These are phyloP conservation scores for Acipenser oxyrinchus DNA, from an alignment of 2,797 vertebrate genomes.

Conservation along the genomic window DNA sequence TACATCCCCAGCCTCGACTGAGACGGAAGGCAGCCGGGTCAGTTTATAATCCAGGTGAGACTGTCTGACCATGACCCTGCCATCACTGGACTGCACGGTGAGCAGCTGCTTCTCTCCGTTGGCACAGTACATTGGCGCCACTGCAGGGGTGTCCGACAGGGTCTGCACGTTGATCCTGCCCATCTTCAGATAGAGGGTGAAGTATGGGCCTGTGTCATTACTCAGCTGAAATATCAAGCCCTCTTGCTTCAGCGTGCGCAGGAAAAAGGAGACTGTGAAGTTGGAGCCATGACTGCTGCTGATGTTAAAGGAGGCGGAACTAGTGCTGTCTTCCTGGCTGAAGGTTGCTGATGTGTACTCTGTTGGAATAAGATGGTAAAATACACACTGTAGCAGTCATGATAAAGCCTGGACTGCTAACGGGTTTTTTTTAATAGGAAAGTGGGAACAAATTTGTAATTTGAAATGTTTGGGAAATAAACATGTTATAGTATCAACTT, in stretches of 20 bases:
- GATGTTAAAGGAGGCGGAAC: constrained; percentile 64
- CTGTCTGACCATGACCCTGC: constrained; percentile 48
- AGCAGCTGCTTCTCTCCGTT: constrained; percentile 66
- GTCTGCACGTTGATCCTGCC: constrained; percentile 56
- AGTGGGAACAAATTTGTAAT: too few relatives aligned
- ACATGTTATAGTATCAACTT: too few relatives aligned
- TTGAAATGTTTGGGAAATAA: too few relatives aligned
- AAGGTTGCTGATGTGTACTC: constrained; percentile 78
- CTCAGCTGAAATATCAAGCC: constrained; percentile 74
- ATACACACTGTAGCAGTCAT: too few relatives aligned
- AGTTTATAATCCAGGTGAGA: constrained; percentile 27
- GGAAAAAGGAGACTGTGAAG: constrained; percentile 76
- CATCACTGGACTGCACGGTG: constrained; percentile 50
- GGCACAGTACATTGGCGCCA: constrained; percentile 46
- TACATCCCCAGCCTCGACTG: constrained; percentile 53
- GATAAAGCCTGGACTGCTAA: not conserved
- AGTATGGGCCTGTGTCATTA: constrained; percentile 43
- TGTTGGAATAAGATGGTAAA: constrained; percentile 34
- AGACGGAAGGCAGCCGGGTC: constrained; percentile 37
- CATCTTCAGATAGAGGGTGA: constrained; percentile 66
- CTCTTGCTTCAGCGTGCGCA: constrained; percentile 65
- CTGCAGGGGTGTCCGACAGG: constrained; percentile 32
- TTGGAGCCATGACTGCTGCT: constrained; percentile 55
- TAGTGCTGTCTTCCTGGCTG: constrained; percentile 63
- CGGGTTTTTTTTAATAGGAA: too few relatives aligned